phyloP scores from a whole-genome alignment of 2,888 invertebrate genomes.

The Unio pictorum region DNA sequence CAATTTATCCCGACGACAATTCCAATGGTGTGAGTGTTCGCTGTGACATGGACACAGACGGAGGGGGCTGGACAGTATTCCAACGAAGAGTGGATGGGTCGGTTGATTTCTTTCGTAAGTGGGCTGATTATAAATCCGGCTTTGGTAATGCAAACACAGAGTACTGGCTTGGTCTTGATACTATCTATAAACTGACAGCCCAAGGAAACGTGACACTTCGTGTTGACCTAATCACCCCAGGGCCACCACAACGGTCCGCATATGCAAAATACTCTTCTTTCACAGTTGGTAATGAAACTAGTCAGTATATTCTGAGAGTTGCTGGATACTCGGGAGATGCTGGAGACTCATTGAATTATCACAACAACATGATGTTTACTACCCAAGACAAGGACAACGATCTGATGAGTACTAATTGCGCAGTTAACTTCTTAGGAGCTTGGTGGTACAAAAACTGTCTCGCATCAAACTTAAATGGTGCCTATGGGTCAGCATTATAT shows the following conservation, averaged over 20 bases:
- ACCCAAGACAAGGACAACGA: conserved; percentile 18
- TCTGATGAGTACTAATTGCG: conserved; percentile 4
- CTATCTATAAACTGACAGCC: conserved; percentile 5
- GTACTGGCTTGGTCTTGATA: conserved; percentile 19
- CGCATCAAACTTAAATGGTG: conserved; percentile 13
- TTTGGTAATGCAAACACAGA: conserved; percentile 16
- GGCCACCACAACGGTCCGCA: background rate
- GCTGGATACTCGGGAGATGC: conserved; percentile 10
- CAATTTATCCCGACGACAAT: too few species aligned
- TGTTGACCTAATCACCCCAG: conserved; percentile 11
- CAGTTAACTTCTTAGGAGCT: conserved; percentile 8
- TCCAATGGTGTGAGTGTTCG: background rate
- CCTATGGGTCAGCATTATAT: conserved; percentile 6
- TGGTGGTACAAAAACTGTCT: conserved; percentile 23
- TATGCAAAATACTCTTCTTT: conserved; percentile 12
- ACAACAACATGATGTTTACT: conserved; percentile 6
- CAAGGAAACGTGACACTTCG: conserved; percentile 6
- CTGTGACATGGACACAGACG: conserved; percentile 17
- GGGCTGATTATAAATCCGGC: conserved; percentile 14
- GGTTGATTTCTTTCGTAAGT: conserved; percentile 13
- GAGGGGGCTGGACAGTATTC: conserved; percentile 23
- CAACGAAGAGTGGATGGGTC: conserved; percentile 13
- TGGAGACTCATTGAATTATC: conserved; percentile 8
- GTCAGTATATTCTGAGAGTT: conserved; percentile 7
- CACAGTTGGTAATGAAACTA: conserved; percentile 2